Conservation (phyloP, 2,113 vertebrate genomes). For the Oryzias celebensis region DNA sequence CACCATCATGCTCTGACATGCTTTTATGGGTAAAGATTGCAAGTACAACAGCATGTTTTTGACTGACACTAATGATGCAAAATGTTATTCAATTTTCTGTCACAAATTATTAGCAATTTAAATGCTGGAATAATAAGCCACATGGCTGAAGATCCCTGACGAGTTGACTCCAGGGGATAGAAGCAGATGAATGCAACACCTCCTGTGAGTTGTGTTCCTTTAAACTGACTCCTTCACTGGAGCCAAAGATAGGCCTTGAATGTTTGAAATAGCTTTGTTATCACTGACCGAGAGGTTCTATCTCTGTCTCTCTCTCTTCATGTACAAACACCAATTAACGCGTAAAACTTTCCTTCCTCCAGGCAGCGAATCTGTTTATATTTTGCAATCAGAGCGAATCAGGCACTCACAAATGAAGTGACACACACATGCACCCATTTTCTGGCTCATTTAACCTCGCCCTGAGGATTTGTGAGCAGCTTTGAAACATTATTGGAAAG, state of each 20-base stretch:
- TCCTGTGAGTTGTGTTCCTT: slow-evolving; percentile 6
- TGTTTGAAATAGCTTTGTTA: slow-evolving; percentile 50
- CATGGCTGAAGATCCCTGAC: slow-evolving; percentile 26
- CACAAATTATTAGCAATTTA: neutral
- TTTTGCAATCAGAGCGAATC: slow-evolving; percentile 6
- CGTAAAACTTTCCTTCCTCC: slow-evolving; percentile 20
- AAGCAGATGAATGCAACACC: too few relatives aligned
- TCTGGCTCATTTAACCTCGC: slow-evolving; percentile 39
- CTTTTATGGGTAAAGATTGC: too few relatives aligned
- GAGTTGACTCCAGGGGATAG: too few relatives aligned
- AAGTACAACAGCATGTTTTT: too few relatives aligned
- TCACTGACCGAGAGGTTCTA: slow-evolving; percentile 37
- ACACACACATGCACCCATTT: slow-evolving; percentile 26
- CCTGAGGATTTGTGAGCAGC: neutral
- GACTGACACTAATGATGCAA: neutral
- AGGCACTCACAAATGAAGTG: slow-evolving; percentile 5
- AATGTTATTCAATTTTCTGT: neutral
- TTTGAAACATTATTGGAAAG: neutral
- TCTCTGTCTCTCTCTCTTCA: slow-evolving; percentile 16
- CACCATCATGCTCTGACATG: too few relatives aligned
- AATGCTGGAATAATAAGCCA: slow-evolving; percentile 43
- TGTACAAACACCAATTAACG: slow-evolving; percentile 12
- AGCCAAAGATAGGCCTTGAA: slow-evolving; percentile 49
- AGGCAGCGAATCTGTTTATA: slow-evolving; percentile 43
- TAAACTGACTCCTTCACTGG: slow-evolving; percentile 16